Evolutionary conservation across 1,140 invertebrate genomes (phyloP).

Genomic region (Brachionus paranguensis): DNA sequence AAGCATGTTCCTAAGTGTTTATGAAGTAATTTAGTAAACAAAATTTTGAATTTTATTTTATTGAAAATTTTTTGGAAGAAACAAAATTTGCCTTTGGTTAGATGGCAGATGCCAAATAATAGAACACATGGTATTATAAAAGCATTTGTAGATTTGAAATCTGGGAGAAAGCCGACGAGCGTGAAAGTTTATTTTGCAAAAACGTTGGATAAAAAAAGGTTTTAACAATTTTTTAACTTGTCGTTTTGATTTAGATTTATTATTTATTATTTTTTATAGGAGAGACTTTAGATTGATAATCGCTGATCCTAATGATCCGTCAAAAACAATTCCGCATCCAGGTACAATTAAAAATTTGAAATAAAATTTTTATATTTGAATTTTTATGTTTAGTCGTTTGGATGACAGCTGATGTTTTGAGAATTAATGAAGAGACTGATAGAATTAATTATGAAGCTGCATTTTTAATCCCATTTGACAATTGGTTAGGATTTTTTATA

Average conservation of each 20-base stretch:
- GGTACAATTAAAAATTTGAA: not conserved
- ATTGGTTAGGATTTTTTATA: slow-evolving; percentile 47
- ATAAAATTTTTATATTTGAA: not conserved
- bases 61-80: not conserved
- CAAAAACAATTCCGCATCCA: slow-evolving; percentile 44
- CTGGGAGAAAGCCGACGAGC: slow-evolving; percentile 42
- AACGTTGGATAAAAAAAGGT: slow-evolving; percentile 44
- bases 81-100: not conserved
- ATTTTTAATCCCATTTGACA: slow-evolving; percentile 43
- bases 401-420: slow-evolving; percentile 1
- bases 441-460: slow-evolving; percentile 41
- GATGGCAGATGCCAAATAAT: slow-evolving; percentile 26
- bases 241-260: not conserved
- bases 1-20: slow-evolving; percentile 44
- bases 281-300: slow-evolving; percentile 46
- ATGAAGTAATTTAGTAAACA: slow-evolving; percentile 41
- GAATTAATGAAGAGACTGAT: not conserved
- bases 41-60: slow-evolving; percentile 20
- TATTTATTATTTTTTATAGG: not conserved
- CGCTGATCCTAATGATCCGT: slow-evolving; percentile 44
- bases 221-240: not conserved
- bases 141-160: slow-evolving; percentile 43
- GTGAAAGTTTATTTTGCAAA: slow-evolving; percentile 44
- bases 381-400: not conserved
- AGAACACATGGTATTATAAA: slow-evolving; percentile 41